phyloP scores from a whole-genome alignment of 2,113 vertebrate species.

The Nestor notabilis region DNA sequence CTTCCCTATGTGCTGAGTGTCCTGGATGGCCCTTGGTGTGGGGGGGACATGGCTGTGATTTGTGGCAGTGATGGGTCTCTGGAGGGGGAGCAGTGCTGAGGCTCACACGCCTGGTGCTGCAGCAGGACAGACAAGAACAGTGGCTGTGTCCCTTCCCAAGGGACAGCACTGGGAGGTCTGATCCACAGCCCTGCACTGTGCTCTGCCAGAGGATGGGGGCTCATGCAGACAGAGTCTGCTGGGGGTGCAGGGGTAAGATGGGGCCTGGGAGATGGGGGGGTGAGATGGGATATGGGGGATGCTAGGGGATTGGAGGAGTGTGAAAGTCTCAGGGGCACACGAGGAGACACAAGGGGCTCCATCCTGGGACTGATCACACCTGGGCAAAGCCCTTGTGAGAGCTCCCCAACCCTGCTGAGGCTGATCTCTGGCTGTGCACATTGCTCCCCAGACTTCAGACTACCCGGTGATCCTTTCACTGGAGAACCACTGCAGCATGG shows the following conservation, averaged over 20 bases:
- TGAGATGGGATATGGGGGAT: not conserved
- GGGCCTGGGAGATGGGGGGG: not conserved
- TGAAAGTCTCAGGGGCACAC: not conserved
- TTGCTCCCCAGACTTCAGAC: slow-evolving; percentile 78
- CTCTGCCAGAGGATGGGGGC: not conserved
- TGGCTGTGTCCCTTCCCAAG: not conserved
- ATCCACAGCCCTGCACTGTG: not conserved
- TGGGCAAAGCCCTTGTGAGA: not conserved
- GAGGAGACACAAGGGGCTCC: not conserved
- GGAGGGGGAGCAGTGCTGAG: not conserved
- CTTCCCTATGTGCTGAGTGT: not conserved
- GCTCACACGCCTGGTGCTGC: not conserved
- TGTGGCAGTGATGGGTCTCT: not conserved
- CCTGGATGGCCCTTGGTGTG: not conserved
- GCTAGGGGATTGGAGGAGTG: not conserved
- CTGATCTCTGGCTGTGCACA: not conserved
- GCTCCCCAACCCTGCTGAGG: not conserved
- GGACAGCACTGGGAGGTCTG: not conserved
- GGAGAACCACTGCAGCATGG: slow-evolving; percentile 91
- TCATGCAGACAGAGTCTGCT: not conserved
- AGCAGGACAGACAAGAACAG: not conserved
- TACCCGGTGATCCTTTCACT: slow-evolving; percentile 91
- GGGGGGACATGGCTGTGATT: not conserved
- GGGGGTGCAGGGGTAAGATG: not conserved
- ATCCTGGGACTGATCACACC: rapidly evolving